These are phyloP conservation scores for Naja naja DNA, from an alignment of 2,113 vertebrate species.

Conservation along the genomic window DNA sequence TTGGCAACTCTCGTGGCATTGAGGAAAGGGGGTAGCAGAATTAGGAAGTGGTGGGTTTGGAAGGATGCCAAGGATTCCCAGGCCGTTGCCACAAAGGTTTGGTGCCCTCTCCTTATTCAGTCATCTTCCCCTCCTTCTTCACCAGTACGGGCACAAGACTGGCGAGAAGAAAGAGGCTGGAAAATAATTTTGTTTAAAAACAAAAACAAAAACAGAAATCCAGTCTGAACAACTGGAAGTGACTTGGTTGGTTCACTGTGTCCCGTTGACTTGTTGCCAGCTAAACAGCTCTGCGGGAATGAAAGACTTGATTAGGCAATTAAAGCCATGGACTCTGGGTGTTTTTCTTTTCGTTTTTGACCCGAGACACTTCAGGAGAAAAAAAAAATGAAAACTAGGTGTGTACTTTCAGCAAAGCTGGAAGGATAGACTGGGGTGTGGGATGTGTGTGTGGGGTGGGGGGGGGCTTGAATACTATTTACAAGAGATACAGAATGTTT, in stretches of 20 bases:
- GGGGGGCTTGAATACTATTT: constrained; percentile 48
- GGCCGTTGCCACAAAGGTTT: constrained; percentile 62
- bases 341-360: constrained; percentile 56
- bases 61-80: constrained; percentile 61
- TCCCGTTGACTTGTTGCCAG: constrained; percentile 66
- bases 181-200: constrained; percentile 17
- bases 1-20: constrained; percentile 63
- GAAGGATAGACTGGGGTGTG: constrained; percentile 47
- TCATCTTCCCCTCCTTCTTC: constrained; percentile 45
- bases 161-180: constrained; percentile 62
- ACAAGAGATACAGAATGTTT: constrained; percentile 47
- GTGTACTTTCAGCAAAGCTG: constrained; percentile 54
- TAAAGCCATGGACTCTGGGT: constrained; percentile 62
- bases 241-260: constrained; percentile 61
- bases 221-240: constrained; percentile 68
- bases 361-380: constrained; percentile 55
- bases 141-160: constrained; percentile 46
- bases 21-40: constrained; percentile 34
- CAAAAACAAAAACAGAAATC: constrained; percentile 62
- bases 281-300: constrained; percentile 49
- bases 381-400: constrained; percentile 60
- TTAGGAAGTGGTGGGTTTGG: constrained; percentile 56
- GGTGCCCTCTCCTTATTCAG: background rate
- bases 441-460: background rate
- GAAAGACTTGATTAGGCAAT: constrained; percentile 68